Percentiles rank a stretch among this genome's conserved stretches.
Conservation (phyloP, 2,113 vertebrate species). For the Cyphotilapia sp. region DNA sequence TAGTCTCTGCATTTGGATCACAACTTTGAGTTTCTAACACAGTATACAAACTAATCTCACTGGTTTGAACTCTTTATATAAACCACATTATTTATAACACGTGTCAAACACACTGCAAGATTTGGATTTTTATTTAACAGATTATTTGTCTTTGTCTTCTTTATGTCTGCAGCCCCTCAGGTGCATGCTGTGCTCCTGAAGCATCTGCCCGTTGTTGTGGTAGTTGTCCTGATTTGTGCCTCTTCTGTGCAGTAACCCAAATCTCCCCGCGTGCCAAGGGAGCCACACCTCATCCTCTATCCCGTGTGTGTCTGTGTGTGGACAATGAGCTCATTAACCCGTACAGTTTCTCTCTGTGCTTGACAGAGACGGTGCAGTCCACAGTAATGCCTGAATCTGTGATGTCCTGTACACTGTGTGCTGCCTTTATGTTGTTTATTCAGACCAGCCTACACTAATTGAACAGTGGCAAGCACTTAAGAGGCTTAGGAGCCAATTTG, state of each 20-base stretch:
- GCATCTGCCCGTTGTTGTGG: slow-evolving; percentile 30
- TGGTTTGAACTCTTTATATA: neutral
- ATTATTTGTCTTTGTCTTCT: neutral
- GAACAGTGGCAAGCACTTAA: slow-evolving; percentile 54
- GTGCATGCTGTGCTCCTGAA: neutral
- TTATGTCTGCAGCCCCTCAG: neutral
- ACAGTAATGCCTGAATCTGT: neutral
- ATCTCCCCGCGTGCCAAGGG: slow-evolving; percentile 19
- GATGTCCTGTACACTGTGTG: slow-evolving; percentile 18
- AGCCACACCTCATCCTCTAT: slow-evolving; percentile 15
- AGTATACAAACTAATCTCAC: neutral
- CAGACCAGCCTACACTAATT: slow-evolving; percentile 36
- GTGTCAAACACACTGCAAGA: neutral
- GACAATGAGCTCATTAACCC: slow-evolving; percentile 31
- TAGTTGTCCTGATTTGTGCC: slow-evolving; percentile 24
- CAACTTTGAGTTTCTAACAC: neutral
- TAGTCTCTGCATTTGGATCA: neutral
- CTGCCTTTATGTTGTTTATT: slow-evolving; percentile 54
- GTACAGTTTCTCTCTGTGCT: neutral
- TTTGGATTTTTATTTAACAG: neutral
- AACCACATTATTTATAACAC: neutral
- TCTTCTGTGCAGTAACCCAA: slow-evolving; percentile 38
- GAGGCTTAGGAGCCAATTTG: slow-evolving; percentile 70
- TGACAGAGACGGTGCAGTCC: neutral
- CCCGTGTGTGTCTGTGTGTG: neutral